These are phyloP conservation scores for Heteromurus nitidus DNA, from an alignment of 2,888 invertebrate genomes.

Conservation along the genomic window DNA sequence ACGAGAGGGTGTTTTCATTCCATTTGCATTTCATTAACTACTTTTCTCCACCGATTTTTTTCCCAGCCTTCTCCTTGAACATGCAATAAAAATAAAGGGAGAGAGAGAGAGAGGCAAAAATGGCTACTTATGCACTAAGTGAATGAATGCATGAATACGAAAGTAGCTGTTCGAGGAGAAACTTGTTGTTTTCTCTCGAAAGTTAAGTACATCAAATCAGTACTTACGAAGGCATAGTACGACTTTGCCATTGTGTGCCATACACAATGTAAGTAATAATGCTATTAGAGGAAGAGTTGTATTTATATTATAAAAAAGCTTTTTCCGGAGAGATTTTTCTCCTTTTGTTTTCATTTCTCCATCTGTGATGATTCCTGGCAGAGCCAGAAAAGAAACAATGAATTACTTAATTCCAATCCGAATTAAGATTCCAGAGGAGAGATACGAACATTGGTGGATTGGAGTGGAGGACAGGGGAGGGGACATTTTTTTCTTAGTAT, in stretches of 20 bases:
- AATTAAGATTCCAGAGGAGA: too few relatives aligned
- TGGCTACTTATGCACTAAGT: conserved; percentile 21
- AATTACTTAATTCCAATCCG: too few relatives aligned
- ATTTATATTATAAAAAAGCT: too few relatives aligned
- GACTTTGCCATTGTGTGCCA: neutral
- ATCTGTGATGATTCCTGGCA: too few relatives aligned
- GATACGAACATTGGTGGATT: too few relatives aligned
- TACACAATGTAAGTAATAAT: neutral
- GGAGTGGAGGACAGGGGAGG: too few relatives aligned
- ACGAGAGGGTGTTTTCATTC: conserved; percentile 15
- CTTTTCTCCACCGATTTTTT: neutral
- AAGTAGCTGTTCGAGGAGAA: conserved; percentile 12
- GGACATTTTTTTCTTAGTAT: too few relatives aligned
- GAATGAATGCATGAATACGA: conserved; percentile 18
- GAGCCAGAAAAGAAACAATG: too few relatives aligned
- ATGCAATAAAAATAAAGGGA: neutral
- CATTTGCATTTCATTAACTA: conserved; percentile 34
- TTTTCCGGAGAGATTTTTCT: too few relatives aligned
- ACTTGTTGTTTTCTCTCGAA: neutral
- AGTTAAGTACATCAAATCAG: conserved; percentile 1
- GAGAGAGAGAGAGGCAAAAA: conserved; percentile 12
- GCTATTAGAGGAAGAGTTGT: too few relatives aligned
- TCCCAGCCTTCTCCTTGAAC: neutral
- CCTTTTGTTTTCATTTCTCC: too few relatives aligned
- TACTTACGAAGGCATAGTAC: too few relatives aligned